Percentiles rank a stretch among this genome's conserved stretches.
phyloP scores from a whole-genome alignment of 2,113 vertebrate species.

The Lepisosteus osseus region DNA sequence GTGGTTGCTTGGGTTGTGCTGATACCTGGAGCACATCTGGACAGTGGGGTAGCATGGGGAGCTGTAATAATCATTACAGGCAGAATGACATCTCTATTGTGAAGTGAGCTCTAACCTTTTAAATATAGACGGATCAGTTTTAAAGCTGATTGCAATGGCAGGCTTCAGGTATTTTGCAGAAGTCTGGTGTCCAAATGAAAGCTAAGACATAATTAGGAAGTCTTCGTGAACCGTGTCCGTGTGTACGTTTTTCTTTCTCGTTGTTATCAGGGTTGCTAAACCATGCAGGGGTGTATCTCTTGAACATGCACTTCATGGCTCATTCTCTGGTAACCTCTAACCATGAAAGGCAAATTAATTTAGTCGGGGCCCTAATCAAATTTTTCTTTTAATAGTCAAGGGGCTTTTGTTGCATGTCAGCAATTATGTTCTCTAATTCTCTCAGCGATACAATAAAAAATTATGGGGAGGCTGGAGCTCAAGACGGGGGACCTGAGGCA shows the following conservation, averaged over 20 bases:
- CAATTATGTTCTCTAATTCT: conserved; percentile 26
- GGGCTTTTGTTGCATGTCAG: conserved; percentile 22
- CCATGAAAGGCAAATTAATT: conserved; percentile 22
- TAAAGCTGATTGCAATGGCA: no score
- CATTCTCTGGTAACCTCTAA: conserved; percentile 19
- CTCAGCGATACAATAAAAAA: conserved; percentile 10
- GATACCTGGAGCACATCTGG: conserved; percentile 55
- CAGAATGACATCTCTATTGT: no score
- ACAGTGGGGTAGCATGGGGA: conserved; percentile 28
- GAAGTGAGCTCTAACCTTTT: no score
- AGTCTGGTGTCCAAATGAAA: no score
- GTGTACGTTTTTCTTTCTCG: background rate
- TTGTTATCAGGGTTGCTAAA: conserved; percentile 10
- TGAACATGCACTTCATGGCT: conserved; percentile 23
- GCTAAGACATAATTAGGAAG: no score
- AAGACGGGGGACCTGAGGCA: conserved; percentile 9
- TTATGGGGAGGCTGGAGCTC: conserved; percentile 10
- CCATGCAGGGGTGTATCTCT: background rate
- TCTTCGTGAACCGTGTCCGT: no score
- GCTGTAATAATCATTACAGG: no score
- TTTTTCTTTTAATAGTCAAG: conserved; percentile 24
- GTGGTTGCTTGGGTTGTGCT: no score
- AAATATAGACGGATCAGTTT: no score
- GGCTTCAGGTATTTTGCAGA: no score
- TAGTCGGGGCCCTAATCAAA: conserved; percentile 27